phyloP scores from a whole-genome alignment of 2,113 vertebrate species.

The Podarcis muralis region DNA sequence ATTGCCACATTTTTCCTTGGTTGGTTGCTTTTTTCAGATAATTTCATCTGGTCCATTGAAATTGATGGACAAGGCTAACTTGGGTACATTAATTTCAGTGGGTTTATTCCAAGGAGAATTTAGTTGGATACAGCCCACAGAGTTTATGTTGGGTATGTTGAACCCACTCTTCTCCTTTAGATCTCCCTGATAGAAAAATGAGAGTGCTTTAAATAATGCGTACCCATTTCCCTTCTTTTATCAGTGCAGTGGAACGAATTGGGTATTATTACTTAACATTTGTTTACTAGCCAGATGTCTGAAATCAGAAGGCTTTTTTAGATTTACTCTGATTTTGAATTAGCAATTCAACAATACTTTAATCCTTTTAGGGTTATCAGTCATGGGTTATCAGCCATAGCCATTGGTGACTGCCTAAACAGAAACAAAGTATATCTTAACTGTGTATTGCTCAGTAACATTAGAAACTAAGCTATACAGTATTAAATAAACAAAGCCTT shows the following conservation, averaged over 20 bases:
- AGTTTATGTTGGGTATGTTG: background rate
- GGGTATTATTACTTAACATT: background rate
- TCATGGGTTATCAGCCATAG: background rate
- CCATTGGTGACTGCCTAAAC: background rate
- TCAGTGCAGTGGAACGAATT: background rate
- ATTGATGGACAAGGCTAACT: no score
- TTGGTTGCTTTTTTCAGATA: background rate
- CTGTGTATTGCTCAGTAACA: constrained; percentile 28
- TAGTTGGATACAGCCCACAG: background rate
- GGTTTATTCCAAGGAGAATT: no score
- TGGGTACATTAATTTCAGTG: no score
- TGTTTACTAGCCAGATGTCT: background rate
- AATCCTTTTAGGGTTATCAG: background rate
- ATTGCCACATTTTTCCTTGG: background rate
- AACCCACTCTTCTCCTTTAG: background rate
- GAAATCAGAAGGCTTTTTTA: background rate
- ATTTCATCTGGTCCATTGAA: background rate
- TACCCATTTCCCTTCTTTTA: background rate
- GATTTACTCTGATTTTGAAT: constrained; percentile 19
- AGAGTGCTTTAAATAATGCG: background rate
- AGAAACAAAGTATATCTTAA: background rate
- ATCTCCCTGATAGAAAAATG: background rate
- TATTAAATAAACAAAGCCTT: constrained; percentile 10
- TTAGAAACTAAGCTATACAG: constrained; percentile 1
- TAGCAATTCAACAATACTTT: background rate